Evolutionary conservation across 2,113 vertebrate species (phyloP).

Genomic region (Salvator merianae): DNA sequence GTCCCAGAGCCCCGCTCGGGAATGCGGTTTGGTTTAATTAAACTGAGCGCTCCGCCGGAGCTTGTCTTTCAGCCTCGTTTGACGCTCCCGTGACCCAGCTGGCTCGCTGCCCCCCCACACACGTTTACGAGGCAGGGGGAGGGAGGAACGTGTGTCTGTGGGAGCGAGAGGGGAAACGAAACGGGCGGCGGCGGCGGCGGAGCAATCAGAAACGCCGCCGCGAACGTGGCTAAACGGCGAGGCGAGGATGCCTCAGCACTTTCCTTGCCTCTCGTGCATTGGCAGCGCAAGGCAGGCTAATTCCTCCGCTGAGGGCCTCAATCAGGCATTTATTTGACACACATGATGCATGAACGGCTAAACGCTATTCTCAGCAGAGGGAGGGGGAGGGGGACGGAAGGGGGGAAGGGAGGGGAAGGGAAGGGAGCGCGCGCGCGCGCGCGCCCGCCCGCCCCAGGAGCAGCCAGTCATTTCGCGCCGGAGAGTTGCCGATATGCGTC

Average conservation of each 20-base stretch:
- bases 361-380: constrained; percentile 53
- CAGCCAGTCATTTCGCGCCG: constrained; percentile 60
- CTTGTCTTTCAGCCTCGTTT: neutral
- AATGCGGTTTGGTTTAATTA: constrained; percentile 12
- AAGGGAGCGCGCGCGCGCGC: no score
- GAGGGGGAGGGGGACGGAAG: neutral
- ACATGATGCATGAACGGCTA: constrained; percentile 61
- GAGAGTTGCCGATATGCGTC: constrained; percentile 6
- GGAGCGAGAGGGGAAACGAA: constrained; percentile 13
- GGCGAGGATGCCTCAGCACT: constrained; percentile 54
- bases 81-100: neutral
- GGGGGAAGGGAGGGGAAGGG: neutral
- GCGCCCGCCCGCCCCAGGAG: neutral
- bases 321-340: constrained; percentile 67
- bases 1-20: neutral
- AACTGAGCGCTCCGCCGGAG: constrained; percentile 1
- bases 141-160: neutral
- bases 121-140: neutral
- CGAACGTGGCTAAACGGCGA: constrained; percentile 34
- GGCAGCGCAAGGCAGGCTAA: constrained; percentile 50
- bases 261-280: constrained; percentile 45
- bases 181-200: constrained; percentile 23
- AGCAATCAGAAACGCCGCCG: constrained; percentile 9
- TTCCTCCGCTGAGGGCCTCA: constrained; percentile 61
- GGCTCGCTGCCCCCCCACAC: neutral